Conservation (phyloP, 37 sponge, comb jelly and placozoan species). For the Geodia barretti region DNA sequence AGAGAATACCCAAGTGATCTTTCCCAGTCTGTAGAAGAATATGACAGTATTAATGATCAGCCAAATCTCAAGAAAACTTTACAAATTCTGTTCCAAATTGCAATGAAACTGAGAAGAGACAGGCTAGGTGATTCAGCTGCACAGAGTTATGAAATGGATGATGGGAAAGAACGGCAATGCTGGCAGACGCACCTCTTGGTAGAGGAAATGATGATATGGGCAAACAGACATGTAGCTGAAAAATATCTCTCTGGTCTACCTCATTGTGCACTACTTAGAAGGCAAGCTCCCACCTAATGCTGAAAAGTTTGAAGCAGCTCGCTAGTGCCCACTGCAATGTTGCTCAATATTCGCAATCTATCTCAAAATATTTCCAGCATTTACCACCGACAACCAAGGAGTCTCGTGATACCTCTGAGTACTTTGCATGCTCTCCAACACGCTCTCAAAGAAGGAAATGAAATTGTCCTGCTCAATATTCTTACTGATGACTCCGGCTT, state of each 20-base stretch:
- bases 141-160: slow-evolving; percentile 22
- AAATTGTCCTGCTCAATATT: not conserved
- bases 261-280: slow-evolving; percentile 30
- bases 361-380: no score
- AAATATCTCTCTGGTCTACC: not conserved
- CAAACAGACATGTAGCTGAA: slow-evolving; percentile 48
- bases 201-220: slow-evolving; percentile 81
- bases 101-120: slow-evolving; percentile 6
- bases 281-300: slow-evolving; percentile 36
- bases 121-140: slow-evolving; percentile 26
- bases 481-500: slow-evolving; percentile 16
- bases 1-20: not conserved
- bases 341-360: no score
- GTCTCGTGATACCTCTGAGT: not conserved
- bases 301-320: not conserved
- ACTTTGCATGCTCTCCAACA: not conserved
- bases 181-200: slow-evolving; percentile 54
- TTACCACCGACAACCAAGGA: not conserved
- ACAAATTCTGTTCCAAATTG: slow-evolving; percentile 34
- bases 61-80: slow-evolving; percentile 24
- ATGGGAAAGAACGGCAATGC: slow-evolving; percentile 2
- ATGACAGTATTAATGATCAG: not conserved
- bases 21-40: not conserved
- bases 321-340: not conserved
- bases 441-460: not conserved